Conservation (phyloP, 2,888 invertebrate species). For the Boloria euphrosyne region DNA sequence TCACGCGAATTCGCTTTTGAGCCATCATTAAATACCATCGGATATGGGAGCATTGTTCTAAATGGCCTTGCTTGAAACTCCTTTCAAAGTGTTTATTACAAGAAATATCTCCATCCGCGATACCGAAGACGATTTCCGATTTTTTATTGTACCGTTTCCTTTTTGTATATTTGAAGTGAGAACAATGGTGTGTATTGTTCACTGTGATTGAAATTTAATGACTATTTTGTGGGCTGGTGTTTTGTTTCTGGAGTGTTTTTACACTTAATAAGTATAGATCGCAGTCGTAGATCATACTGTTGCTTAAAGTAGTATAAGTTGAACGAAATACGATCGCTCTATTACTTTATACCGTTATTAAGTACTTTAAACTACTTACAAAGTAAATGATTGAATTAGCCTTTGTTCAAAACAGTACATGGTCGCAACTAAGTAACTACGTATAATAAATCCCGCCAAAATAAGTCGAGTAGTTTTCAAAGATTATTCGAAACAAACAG, state of each 20-base stretch:
- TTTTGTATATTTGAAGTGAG: constrained; percentile 10
- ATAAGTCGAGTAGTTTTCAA: no score
- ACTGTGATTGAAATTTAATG: constrained; percentile 23
- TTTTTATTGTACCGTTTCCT: constrained; percentile 24
- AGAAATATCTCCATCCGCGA: constrained; percentile 19
- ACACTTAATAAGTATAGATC: neutral
- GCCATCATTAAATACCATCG: neutral
- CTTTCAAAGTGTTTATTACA: constrained; percentile 18
- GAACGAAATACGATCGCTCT: no score
- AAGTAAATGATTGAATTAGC: no score
- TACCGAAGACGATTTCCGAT: constrained; percentile 21
- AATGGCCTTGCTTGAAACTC: neutral
- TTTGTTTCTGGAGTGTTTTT: constrained; percentile 4
- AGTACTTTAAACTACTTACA: no score
- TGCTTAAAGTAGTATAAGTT: no score
- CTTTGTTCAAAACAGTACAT: no score
- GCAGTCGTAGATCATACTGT: no score
- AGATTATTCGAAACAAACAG: no score
- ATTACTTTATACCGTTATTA: no score
- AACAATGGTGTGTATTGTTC: constrained; percentile 17
- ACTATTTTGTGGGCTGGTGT: neutral
- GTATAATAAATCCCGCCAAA: no score
- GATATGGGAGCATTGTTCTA: constrained; percentile 14
- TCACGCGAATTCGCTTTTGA: no score
- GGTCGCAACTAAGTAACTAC: no score